Conservation (phyloP, 2,888 invertebrate genomes). For the Himalopsyche kuldschensis region DNA sequence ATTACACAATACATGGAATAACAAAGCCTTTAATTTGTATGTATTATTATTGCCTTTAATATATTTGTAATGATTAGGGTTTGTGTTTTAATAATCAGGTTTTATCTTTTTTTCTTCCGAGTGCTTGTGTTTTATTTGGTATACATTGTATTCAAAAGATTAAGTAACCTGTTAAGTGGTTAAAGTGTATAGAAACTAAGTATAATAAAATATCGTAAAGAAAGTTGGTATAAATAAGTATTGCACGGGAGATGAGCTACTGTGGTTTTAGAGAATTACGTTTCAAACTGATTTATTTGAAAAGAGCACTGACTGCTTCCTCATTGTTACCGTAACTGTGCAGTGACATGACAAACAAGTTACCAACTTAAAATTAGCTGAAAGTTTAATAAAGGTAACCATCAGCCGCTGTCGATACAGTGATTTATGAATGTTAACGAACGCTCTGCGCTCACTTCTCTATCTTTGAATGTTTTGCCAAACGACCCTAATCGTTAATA, state of each 20-base stretch:
- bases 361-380: background rate
- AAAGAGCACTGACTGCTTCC: constrained; percentile 28
- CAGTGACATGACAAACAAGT: background rate
- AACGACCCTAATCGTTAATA: no score
- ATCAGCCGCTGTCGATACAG: background rate
- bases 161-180: background rate
- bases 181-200: background rate
- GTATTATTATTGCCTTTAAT: no score
- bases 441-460: no score
- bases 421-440: background rate
- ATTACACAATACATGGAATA: no score
- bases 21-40: no score
- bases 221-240: constrained; percentile 19
- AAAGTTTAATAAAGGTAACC: background rate
- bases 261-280: constrained; percentile 36
- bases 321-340: constrained; percentile 21
- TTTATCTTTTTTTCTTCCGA: no score
- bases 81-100: no score
- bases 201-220: background rate
- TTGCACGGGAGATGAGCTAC: constrained; percentile 34
- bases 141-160: background rate
- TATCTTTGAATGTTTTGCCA: no score
- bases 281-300: constrained; percentile 38
- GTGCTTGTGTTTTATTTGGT: no score
- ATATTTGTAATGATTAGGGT: no score